A percentile compares a stretch with the other conserved stretches of the same genome.
phyloP scores from a whole-genome alignment of 2,797 vertebrate genomes.

The Morus bassanus region DNA sequence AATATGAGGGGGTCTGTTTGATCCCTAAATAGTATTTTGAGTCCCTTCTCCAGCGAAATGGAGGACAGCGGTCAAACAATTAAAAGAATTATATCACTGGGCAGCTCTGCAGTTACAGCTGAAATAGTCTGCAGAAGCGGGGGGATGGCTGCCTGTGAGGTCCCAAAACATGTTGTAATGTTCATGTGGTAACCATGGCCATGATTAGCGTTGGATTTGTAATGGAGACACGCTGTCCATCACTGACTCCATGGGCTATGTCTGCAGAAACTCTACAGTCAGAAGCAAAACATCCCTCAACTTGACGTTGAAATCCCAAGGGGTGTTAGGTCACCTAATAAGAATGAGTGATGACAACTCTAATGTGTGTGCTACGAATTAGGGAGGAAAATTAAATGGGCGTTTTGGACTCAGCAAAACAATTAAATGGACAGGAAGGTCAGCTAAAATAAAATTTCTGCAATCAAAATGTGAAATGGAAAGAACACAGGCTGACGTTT shows the following conservation, averaged over 20 bases:
- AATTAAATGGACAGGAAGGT: neutral
- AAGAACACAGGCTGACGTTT: neutral
- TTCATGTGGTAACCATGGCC: neutral
- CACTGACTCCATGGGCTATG: neutral
- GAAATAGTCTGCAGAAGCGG: neutral
- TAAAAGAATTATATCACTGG: neutral
- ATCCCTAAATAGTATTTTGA: neutral
- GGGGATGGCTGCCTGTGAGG: neutral
- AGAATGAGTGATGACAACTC: neutral
- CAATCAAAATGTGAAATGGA: neutral
- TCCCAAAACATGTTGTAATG: neutral
- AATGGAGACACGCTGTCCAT: neutral
- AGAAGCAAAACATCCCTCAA: neutral
- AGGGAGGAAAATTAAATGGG: neutral
- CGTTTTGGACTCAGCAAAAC: neutral
- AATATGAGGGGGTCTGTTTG: neutral
- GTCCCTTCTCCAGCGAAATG: neutral
- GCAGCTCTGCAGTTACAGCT: neutral
- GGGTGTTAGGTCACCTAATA: neutral
- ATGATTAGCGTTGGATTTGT: neutral
- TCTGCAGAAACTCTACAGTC: neutral
- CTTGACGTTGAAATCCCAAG: neutral
- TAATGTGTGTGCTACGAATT: accelerated
- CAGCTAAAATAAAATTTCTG: neutral
- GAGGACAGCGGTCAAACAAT: neutral